These are phyloP conservation scores for Amazona guildingii DNA, from an alignment of 2,113 vertebrate species.

Conservation along the genomic window DNA sequence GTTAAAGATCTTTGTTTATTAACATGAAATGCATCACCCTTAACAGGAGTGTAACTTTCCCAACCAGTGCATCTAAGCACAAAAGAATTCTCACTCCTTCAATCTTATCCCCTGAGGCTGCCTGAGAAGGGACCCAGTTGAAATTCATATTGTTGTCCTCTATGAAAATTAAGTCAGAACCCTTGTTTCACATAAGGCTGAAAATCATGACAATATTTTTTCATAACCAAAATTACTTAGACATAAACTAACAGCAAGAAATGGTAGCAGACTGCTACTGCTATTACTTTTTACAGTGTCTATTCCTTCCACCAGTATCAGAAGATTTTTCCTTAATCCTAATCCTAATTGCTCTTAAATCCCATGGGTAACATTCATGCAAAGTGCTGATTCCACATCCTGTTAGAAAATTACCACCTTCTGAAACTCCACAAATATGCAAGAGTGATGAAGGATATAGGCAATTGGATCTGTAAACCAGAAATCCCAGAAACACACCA, in stretches of 20 bases:
- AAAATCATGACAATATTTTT: neutral
- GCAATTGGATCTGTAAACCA: neutral
- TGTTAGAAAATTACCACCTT: neutral
- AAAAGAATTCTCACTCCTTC: neutral
- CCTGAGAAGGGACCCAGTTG: neutral
- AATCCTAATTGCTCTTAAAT: neutral
- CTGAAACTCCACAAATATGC: neutral
- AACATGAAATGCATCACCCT: constrained; percentile 40
- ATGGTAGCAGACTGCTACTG: neutral
- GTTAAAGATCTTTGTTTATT: constrained; percentile 62
- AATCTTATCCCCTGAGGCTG: neutral
- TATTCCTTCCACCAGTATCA: neutral
- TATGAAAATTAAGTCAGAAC: neutral
- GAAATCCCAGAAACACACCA: neutral
- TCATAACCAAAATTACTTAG: neutral
- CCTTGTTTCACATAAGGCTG: neutral
- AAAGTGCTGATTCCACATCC: neutral
- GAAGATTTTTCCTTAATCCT: neutral
- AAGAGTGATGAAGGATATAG: neutral
- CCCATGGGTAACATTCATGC: neutral
- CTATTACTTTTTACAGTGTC: neutral
- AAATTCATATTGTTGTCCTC: neutral
- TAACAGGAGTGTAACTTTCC: constrained; percentile 30
- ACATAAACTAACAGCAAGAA: neutral
- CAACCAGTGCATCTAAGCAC: constrained; percentile 32